Percentiles rank a stretch among this genome's conserved stretches.
Evolutionary conservation across 2,113 vertebrate genomes (phyloP).

Genomic region (Pao palembangensis): DNA sequence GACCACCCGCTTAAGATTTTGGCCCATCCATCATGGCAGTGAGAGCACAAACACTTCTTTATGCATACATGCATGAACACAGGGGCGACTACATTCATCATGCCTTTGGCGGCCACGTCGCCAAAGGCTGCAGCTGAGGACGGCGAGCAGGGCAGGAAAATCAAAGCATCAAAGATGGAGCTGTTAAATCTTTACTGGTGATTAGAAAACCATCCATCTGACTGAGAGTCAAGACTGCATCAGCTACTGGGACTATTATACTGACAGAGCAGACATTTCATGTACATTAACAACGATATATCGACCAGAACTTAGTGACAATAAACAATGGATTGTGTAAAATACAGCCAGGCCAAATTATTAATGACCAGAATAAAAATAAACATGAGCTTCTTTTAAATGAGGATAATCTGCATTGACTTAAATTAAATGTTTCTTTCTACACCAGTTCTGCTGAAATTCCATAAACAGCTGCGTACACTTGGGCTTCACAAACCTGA

Average conservation of each 20-base stretch:
- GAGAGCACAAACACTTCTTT: slow-evolving; percentile 33
- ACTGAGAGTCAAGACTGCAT: slow-evolving; percentile 8
- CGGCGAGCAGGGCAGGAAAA: slow-evolving; percentile 17
- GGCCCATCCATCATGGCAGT: slow-evolving; percentile 61
- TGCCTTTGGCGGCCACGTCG: slow-evolving; percentile 19
- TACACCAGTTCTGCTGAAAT: too few species aligned
- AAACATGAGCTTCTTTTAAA: too few species aligned
- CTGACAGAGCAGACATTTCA: background rate
- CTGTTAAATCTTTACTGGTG: slow-evolving; percentile 18
- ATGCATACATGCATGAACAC: slow-evolving; percentile 49
- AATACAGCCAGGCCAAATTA: slow-evolving; percentile 29
- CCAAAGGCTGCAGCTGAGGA: slow-evolving; percentile 18
- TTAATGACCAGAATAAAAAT: slow-evolving; percentile 24
- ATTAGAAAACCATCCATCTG: slow-evolving; percentile 27
- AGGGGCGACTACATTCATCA: slow-evolving; percentile 51
- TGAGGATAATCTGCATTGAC: too few species aligned
- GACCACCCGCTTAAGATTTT: slow-evolving; percentile 48
- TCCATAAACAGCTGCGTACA: too few species aligned
- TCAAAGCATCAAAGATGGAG: slow-evolving; percentile 34
- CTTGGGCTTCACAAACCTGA: too few species aligned
- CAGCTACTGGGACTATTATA: background rate
- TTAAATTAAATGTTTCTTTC: too few species aligned
- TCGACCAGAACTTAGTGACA: background rate
- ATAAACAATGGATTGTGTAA: background rate
- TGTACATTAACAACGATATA: background rate